phyloP scores from a whole-genome alignment of 2,888 invertebrate genomes.

The Andrena camellia region DNA sequence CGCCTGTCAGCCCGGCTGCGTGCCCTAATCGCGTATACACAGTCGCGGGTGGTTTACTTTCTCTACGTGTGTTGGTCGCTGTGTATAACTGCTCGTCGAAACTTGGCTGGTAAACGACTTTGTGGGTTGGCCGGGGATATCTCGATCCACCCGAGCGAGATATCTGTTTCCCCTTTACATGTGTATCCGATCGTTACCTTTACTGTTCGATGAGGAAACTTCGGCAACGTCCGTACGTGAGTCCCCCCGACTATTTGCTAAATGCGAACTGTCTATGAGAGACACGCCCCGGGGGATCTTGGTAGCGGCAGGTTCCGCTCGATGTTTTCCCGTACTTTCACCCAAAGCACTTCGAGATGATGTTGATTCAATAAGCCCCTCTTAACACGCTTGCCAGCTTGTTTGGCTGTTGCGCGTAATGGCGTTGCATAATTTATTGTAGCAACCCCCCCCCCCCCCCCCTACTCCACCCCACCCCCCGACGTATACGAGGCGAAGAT shows the following conservation, averaged over 20 bases:
- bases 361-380: conserved; percentile 25
- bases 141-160: conserved; percentile 45
- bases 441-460: no score
- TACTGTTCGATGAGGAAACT: conserved; percentile 54
- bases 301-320: conserved; percentile 9
- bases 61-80: conserved; percentile 40
- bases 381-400: neutral
- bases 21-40: conserved; percentile 42
- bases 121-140: conserved; percentile 57
- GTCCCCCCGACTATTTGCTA: conserved; percentile 52
- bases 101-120: conserved; percentile 71
- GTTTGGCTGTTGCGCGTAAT: neutral
- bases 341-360: neutral
- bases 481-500: no score
- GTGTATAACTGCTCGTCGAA: conserved; percentile 56
- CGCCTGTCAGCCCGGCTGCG: conserved; percentile 1
- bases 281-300: conserved; percentile 13
- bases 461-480: no score
- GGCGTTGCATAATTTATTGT: conserved; percentile 26
- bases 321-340: conserved; percentile 22
- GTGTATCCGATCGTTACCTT: conserved; percentile 62
- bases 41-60: conserved; percentile 35
- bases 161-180: conserved; percentile 52
- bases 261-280: conserved; percentile 27
- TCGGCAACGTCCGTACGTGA: conserved; percentile 57